Percentiles rank a stretch among this genome's conserved stretches.
Evolutionary conservation across 2,113 vertebrate genomes (phyloP).

Genomic region (Boleophthalmus pectinirostris): DNA sequence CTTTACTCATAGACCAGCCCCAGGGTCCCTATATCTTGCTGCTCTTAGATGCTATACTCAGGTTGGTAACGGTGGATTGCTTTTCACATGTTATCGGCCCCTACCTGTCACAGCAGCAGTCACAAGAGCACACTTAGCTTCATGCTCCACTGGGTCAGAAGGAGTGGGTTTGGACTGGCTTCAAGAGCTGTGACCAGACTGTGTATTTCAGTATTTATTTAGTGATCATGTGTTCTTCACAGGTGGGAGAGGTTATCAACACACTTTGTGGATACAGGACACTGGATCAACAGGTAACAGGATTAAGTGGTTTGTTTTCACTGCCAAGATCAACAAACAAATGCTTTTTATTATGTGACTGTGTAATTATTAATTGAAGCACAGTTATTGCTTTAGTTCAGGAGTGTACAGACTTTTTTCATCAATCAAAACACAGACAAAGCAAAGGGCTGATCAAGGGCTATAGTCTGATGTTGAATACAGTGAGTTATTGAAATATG

Average conservation of each 20-base stretch:
- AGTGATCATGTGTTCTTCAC: slow-evolving; percentile 15
- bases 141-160: slow-evolving; percentile 14
- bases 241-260: slow-evolving; percentile 85
- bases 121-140: slow-evolving; percentile 19
- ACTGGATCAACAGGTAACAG: slow-evolving; percentile 78
- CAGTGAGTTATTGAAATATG: no score
- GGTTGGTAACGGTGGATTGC: slow-evolving; percentile 29
- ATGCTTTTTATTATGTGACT: no score
- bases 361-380: no score
- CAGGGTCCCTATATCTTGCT: background rate
- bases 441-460: no score
- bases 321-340: background rate
- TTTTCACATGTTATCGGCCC: slow-evolving; percentile 34
- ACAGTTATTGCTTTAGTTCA: no score
- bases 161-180: slow-evolving; percentile 6
- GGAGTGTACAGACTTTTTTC: no score
- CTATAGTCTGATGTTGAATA: no score
- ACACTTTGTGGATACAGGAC: slow-evolving; percentile 85
- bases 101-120: slow-evolving; percentile 15
- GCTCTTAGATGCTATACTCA: slow-evolving; percentile 15
- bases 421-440: no score
- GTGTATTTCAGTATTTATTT: background rate
- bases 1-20: background rate
- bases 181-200: background rate
- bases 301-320: background rate